Percentiles rank a stretch among this genome's conserved stretches.
Evolutionary conservation across 2,113 vertebrate species (phyloP).

Genomic region (Heterocephalus glaber): DNA sequence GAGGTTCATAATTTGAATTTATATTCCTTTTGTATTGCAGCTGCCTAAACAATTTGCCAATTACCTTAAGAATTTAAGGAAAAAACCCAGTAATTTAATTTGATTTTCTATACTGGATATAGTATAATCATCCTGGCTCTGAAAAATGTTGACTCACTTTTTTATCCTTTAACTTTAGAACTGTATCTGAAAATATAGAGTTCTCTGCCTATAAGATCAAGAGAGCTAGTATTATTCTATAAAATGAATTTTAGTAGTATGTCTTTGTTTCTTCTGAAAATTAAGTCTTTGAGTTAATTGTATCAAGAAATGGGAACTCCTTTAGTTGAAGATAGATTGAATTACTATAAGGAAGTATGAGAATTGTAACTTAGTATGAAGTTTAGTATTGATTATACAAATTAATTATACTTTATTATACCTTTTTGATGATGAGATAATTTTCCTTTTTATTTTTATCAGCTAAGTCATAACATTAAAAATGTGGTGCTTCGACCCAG

Average conservation of each 20-base stretch:
- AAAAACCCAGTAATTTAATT: neutral
- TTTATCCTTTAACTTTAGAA: constrained; percentile 30
- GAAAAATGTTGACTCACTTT: constrained; percentile 18
- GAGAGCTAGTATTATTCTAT: constrained; percentile 1
- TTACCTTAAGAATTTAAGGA: neutral
- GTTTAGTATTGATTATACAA: constrained; percentile 38
- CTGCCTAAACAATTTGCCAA: neutral
- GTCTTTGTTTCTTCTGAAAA: constrained; percentile 24
- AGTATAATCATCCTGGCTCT: neutral
- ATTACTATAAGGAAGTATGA: constrained; percentile 4
- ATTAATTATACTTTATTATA: neutral
- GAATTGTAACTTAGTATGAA: constrained; percentile 10
- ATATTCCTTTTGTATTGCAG: constrained; percentile 10
- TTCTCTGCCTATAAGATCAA: neutral
- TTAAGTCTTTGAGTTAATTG: constrained; percentile 48
- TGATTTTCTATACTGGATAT: constrained; percentile 17
- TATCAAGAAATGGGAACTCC: constrained; percentile 48
- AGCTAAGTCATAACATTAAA: constrained; percentile 98
- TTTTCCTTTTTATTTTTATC: constrained; percentile 64
- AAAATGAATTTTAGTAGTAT: constrained; percentile 41
- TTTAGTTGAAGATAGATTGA: neutral
- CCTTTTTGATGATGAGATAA: constrained; percentile 47
- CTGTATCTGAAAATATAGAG: constrained; percentile 21
- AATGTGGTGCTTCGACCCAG: constrained; percentile 87
- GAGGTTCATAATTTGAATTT: constrained; percentile 16